Base-by-base conservation (phyloP, 2,888 invertebrate genomes). In the Archips xylosteana region DNA sequence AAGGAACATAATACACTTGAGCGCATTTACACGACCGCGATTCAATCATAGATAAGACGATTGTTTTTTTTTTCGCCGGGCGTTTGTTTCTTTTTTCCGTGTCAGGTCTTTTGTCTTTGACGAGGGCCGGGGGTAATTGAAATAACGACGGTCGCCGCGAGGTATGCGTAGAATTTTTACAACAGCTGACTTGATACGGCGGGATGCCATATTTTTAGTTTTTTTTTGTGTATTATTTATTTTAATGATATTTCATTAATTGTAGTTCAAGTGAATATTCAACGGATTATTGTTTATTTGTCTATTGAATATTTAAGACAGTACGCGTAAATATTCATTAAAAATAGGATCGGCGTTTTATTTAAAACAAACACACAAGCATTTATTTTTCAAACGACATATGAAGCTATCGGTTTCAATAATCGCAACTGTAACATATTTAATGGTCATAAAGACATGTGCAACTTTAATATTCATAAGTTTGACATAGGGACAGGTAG, bases 51-150 rank as follows among this genome's bases (percentile, higher is more conserved):
- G 94, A 94, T 94, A 94, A 92, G 83, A 81, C 83, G 80, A 82
- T 85, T 88, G 87, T 85, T 87, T 89, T 86, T 80, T 80, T 23
- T 84, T 87, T 79, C 83, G 84, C 83, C 83, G 85, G 82, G 77
- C 85, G 83, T 86, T 86, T 84, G 83, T 84, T 84, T 82, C 77
- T 82, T 82, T 83, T 79, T 36, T 80, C 85, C 82, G 85, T 91
- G 94, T 92, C 93, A 92, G 89, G 85, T 88, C 92, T 90, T 93
- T 94, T 94, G 94, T 94, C 91, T 94, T 92, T 94, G 94, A 94
- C 92, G 90, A 92, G 90, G 94, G 94, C 87, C 87, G 78, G 80
- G 80, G 84, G 90, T 93, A 94, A 94, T 94, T 93, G 94, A 93
- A 93, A 94, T 94, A 94, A 94, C 92, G 92, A 92, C 85, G 89